Conservation (phyloP, 2,888 invertebrate genomes). For the Muschampia plurimacula region DNA sequence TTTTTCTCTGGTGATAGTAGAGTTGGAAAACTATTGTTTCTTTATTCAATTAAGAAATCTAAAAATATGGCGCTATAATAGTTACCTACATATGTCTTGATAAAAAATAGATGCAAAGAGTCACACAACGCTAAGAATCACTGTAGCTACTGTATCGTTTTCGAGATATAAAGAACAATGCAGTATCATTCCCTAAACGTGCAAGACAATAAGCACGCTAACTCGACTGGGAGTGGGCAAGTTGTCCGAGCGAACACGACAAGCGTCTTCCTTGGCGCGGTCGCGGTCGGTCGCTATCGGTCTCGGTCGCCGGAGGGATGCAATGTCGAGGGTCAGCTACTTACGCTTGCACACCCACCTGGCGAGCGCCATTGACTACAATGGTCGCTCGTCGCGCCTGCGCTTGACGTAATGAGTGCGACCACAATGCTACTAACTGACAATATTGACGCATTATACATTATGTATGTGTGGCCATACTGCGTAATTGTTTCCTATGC, state of each 20-base stretch:
- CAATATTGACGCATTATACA: constrained; percentile 74
- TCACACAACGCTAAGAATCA: not conserved
- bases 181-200: constrained; percentile 17
- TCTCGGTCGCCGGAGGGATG: constrained; percentile 39
- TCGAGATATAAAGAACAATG: constrained; percentile 1
- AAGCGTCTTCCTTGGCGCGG: constrained; percentile 44
- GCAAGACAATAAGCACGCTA: constrained; percentile 30
- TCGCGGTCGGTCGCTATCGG: constrained; percentile 16
- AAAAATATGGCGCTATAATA: not conserved
- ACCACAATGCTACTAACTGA: constrained; percentile 72
- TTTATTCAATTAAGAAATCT: not conserved
- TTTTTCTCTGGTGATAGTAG: not conserved
- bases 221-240: constrained; percentile 32
- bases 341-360: constrained; percentile 82
- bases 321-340: constrained; percentile 67
- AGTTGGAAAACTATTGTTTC: not conserved
- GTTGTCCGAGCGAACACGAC: constrained; percentile 46
- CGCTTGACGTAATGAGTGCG: constrained; percentile 69
- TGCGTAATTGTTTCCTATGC: constrained; percentile 64
- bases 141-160: not conserved
- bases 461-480: constrained; percentile 62
- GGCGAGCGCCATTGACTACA: constrained; percentile 80
- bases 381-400: constrained; percentile 68
- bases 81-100: too few species aligned
- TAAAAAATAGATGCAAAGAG: not conserved